Base-by-base conservation (phyloP, 2,113 vertebrate genomes). In the Ceyx cyanopectus region DNA sequence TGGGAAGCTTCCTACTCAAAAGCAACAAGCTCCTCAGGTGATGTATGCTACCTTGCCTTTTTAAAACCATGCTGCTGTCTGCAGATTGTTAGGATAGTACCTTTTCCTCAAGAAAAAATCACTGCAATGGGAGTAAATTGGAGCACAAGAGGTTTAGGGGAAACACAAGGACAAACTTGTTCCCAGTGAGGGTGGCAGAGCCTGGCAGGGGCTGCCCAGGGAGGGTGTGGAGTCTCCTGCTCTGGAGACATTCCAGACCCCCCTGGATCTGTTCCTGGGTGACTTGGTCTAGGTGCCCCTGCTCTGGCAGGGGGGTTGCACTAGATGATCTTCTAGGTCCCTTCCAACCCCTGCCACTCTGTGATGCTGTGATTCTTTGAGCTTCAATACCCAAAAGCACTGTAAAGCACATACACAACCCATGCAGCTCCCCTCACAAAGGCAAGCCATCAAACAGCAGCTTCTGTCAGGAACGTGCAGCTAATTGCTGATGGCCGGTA, bases 391-490 rank as follows among this genome's bases (percentile, higher is more conserved):
- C 58, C 58, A 89, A 80, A 92, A 56, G 54, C 21, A 62, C 14
- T 2, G 1, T 46, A 57, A 85, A 84, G 67, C 79, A 20, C 37
- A 75, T 23, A 76, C 22, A 82, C 30, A 66, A 45, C 21, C 63
- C 26, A 37, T 8, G 40, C 57, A 40, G 57, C n/a, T 79, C 22
- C 40, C n/a, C 34, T 83, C 12, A 1, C 21, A 51, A 22, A 69
- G 56, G 24, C 56, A 91, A 62, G 60, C 67, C 21, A 91, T 83
- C 72, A 93, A 85, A 93, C 19, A 73, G 51, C 82, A 86, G 81
- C 23, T 11, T 46, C 54, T 77, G 51, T 87, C 87, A 90, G 54
- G 68, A 83, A 94, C 7, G 34, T 53, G 51, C 68, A 88, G 76
- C 26, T 51, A 77, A 81, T 72, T 1, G 2, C 10, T 78, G 80